Percentiles rank a stretch among this genome's conserved stretches.
These are phyloP conservation scores for Malaclemys terrapin DNA, from an alignment of 2,113 vertebrate species.

Conservation along the genomic window DNA sequence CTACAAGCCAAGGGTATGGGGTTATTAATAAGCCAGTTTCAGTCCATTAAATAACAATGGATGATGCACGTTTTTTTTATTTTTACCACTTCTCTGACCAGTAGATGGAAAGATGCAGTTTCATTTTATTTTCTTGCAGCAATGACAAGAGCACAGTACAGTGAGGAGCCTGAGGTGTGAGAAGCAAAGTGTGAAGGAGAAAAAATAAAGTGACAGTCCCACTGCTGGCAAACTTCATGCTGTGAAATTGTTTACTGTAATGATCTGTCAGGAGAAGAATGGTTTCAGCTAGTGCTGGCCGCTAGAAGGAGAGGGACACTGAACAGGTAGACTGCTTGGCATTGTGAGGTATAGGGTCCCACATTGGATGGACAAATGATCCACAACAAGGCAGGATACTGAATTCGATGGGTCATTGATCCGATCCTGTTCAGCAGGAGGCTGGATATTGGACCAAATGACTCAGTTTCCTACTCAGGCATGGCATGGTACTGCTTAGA, in stretches of 20 bases:
- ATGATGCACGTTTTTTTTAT: not conserved
- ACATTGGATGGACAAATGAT: accelerated
- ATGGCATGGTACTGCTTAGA: not conserved
- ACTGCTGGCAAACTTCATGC: not conserved
- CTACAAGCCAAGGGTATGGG: not conserved
- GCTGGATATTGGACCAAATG: accelerated
- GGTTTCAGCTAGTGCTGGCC: not conserved
- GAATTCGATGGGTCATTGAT: accelerated
- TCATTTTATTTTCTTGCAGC: constrained; percentile 27
- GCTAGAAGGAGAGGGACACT: not conserved
- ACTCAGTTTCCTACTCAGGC: not conserved
- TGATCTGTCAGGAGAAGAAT: constrained; percentile 1
- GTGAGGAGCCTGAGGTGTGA: constrained; percentile 54
- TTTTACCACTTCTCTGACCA: not conserved
- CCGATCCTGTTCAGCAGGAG: not conserved
- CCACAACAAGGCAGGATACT: not conserved
- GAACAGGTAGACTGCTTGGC: not conserved
- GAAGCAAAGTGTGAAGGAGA: constrained; percentile 31
- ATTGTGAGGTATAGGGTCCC: not conserved
- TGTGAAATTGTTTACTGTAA: constrained; percentile 3
- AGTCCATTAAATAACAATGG: not conserved
- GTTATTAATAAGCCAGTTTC: not conserved
- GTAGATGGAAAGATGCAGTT: not conserved
- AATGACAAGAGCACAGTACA: not conserved
- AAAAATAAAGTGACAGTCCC: constrained; percentile 19